Conservation (phyloP, 1,140 invertebrate species). For the Acromyrmex charruanus region DNA sequence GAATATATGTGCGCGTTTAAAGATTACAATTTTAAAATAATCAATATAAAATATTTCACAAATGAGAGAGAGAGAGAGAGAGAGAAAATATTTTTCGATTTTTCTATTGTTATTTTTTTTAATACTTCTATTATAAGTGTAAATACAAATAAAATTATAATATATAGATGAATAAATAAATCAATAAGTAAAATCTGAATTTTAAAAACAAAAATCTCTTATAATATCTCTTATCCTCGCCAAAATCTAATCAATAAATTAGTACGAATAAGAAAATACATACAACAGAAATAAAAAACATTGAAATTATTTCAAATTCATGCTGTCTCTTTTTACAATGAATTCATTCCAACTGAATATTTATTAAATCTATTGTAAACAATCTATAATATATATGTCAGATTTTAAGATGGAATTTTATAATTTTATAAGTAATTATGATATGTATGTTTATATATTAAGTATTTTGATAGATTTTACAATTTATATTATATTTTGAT, state of each 20-base stretch:
- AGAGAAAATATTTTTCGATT: neutral
- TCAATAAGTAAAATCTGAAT: neutral
- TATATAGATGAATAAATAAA: neutral
- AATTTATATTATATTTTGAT: neutral
- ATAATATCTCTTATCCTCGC: neutral
- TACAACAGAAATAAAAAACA: neutral
- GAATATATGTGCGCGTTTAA: neutral
- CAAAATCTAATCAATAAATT: neutral
- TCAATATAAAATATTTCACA: neutral
- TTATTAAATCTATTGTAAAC: neutral
- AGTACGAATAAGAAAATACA: neutral
- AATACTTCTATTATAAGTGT: neutral
- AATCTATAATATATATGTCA: neutral
- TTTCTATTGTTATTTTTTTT: neutral
- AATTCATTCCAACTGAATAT: neutral
- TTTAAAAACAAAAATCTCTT: neutral
- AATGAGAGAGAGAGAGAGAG: no score
- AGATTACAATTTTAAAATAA: neutral
- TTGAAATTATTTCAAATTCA: neutral
- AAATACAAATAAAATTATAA: neutral
- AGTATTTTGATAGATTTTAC: no score
- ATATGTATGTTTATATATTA: neutral
- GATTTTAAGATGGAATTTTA: neutral
- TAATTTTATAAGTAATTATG: neutral
- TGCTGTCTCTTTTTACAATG: neutral